These are phyloP conservation scores for Siniperca knerii DNA, from an alignment of 2,113 vertebrate species.

Conservation along the genomic window DNA sequence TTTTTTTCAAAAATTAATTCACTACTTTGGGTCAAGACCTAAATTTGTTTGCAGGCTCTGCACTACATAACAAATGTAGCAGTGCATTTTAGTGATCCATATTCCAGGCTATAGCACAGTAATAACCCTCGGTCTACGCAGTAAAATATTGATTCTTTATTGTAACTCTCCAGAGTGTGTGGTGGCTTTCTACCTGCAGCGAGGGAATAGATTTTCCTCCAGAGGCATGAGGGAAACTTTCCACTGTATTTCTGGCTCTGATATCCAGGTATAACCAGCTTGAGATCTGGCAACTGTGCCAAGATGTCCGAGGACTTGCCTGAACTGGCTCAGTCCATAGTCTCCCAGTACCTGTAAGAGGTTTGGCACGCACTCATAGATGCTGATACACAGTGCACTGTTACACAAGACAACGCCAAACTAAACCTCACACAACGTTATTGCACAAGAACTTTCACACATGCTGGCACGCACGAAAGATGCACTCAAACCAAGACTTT, in stretches of 20 bases:
- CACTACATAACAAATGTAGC: conserved; percentile 54
- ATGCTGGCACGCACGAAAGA: conserved; percentile 9
- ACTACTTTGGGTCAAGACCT: conserved; percentile 15
- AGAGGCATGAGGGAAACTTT: conserved; percentile 42
- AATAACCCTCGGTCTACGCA: conserved; percentile 37
- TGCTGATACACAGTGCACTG: conserved; percentile 22
- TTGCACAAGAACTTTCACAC: conserved; percentile 69
- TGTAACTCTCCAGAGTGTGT: conserved; percentile 31
- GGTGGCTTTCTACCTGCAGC: neutral
- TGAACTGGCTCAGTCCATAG: conserved; percentile 59
- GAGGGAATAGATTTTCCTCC: conserved; percentile 36
- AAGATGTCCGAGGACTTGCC: conserved; percentile 68
- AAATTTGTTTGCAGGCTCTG: conserved; percentile 9
- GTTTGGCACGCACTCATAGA: conserved; percentile 52
- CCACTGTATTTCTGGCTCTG: conserved; percentile 43
- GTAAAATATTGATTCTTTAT: conserved; percentile 56
- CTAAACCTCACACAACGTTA: conserved; percentile 39
- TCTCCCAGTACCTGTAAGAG: conserved; percentile 32
- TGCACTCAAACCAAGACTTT: conserved; percentile 18
- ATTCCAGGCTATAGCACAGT: conserved; percentile 12
- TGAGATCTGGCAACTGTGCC: conserved; percentile 51
- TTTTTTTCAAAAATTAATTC: conserved; percentile 13
- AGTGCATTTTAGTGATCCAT: conserved; percentile 30
- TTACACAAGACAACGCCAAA: conserved; percentile 47
- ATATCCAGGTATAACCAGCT: conserved; percentile 63